Percentiles rank a stretch among this genome's conserved stretches.
Evolutionary conservation across 1,140 invertebrate genomes (phyloP).

Genomic region (Apolygus lucorum): DNA sequence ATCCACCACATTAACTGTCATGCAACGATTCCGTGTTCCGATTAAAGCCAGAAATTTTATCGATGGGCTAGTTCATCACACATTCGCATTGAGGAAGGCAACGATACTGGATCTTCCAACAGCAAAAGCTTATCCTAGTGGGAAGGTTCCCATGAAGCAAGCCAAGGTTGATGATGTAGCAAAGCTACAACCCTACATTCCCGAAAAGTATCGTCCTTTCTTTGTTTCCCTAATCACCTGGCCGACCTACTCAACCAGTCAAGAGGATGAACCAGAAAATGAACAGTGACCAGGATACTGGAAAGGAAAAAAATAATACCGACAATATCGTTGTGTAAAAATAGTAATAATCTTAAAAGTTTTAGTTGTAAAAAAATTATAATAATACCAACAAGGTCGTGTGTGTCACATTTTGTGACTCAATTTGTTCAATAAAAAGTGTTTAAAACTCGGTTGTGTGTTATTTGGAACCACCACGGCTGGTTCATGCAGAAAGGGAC

Average conservation of each 20-base stretch:
- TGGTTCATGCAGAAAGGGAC: background rate
- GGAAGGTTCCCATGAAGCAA: constrained; percentile 15
- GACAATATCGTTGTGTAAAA: background rate
- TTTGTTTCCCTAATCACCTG: constrained; percentile 4
- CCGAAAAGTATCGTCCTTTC: background rate
- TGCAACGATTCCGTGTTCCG: no score
- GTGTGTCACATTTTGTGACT: background rate
- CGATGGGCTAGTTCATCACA: background rate
- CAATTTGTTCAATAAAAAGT: constrained; percentile 10
- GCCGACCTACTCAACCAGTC: background rate
- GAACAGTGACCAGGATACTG: background rate
- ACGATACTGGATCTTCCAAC: background rate
- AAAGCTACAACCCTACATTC: constrained; percentile 3
- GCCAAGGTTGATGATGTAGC: constrained; percentile 9
- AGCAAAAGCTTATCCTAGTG: background rate
- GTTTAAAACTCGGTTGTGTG: constrained; percentile 5
- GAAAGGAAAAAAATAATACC: background rate
- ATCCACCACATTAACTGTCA: no score
- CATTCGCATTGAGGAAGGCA: background rate
- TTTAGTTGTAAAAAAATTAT: background rate
- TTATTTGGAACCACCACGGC: constrained; percentile 6
- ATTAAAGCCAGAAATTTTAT: constrained; percentile 18
- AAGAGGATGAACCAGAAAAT: constrained; percentile 1
- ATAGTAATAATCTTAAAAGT: background rate
- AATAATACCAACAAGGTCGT: background rate